Conservation (phyloP, 2,797 vertebrate genomes). For the Coreius guichenoti region DNA sequence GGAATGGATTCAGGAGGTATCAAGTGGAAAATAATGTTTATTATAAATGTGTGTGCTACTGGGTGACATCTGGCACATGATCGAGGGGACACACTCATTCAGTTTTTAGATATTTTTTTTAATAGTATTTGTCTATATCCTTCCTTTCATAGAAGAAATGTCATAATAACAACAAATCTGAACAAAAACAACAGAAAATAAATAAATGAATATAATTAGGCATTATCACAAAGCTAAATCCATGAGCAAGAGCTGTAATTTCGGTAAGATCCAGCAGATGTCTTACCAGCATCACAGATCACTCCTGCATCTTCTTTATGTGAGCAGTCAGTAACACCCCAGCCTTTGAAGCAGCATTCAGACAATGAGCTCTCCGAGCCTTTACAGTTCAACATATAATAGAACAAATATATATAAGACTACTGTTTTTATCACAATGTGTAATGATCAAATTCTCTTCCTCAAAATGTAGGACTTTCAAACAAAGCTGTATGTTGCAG, state of each 20-base stretch:
- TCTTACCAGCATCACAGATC: conserved; percentile 69
- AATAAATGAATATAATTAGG: neutral
- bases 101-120: neutral
- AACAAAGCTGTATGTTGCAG: too few species aligned
- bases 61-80: too few species aligned
- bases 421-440: neutral
- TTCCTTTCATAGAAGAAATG: neutral
- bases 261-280: neutral
- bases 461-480: neutral
- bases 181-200: neutral
- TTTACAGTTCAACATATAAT: conserved; percentile 60
- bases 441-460: neutral
- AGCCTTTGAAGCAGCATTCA: conserved; percentile 69
- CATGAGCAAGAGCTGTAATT: neutral
- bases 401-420: neutral
- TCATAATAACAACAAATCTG: neutral
- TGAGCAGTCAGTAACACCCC: conserved; percentile 75
- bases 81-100: neutral
- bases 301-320: conserved; percentile 80
- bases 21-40: too few species aligned
- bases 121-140: neutral
- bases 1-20: too few species aligned
- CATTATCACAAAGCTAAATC: neutral
- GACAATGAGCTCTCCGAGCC: conserved; percentile 72
- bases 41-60: too few species aligned